Base-by-base conservation (phyloP, 1,140 invertebrate genomes). In the Tribolium madens region DNA sequence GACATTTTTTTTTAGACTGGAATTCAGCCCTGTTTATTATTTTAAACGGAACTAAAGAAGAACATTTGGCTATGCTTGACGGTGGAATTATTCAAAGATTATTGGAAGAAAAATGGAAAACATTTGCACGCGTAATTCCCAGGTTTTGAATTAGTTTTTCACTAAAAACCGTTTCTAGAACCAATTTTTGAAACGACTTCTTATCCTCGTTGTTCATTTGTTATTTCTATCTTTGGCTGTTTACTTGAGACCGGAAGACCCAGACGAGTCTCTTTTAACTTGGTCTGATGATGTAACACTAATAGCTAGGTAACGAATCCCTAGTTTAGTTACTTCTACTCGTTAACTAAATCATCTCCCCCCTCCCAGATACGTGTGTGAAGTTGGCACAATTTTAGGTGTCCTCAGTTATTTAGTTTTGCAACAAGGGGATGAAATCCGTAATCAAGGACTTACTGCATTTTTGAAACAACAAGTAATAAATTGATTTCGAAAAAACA, bases 21-120 rank as follows among this genome's bases (percentile, higher is more conserved):
- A 98, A 98, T 86, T 99, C 98, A 0, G 97, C 98, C 0, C 88
- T 99, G 17, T 98, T 99, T 87, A 98, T 99, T 75, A 99, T 99
- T 81, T 90, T 99, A 33, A 98, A 98, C 84, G 98, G 98, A 75
- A 96, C 94, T 15, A 98, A 98, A 86, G 94, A 98, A 82, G 97
- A 98, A 82, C 98, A 99, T 91, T 90, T 99, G 85, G 96, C 99
- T 84, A 99, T 99, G 98, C 88, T 99, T 77, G 97, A 99, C 83
- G 97, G 97, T 53, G 97, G 98, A 36, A 98, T 99, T 60, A 98
- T 99, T 85, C 96, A 98, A 85, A 91, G 97, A 83, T 87, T 99
- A 57, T 89, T 99, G 10, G 97, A 98, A 87, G 98, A 99, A 88
- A 99, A 99, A 87, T 99, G 98, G 98, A 99, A 99, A 87, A 98